phyloP scores from a whole-genome alignment of 2,888 invertebrate genomes.

The Lymantria monacha region DNA sequence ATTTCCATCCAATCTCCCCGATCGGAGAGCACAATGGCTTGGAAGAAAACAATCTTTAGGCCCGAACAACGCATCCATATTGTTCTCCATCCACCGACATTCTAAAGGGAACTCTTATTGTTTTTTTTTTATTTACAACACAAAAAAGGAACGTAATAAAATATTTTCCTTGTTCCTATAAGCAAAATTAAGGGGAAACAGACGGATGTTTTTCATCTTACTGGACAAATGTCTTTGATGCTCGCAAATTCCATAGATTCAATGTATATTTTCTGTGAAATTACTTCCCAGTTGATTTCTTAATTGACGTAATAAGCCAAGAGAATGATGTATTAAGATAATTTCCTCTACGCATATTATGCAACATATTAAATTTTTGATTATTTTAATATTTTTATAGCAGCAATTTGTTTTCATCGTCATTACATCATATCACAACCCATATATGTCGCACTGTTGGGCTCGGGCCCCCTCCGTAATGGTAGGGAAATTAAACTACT shows the following conservation, averaged over 20 bases:
- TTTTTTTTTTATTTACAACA: constrained; percentile 48
- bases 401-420: no score
- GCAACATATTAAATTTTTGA: no score
- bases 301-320: no score
- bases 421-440: no score
- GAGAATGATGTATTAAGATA: no score
- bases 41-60: constrained; percentile 67
- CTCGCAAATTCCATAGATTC: background rate
- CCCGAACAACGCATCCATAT: constrained; percentile 43
- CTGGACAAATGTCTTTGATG: background rate
- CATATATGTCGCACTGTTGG: no score
- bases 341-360: no score
- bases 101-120: constrained; percentile 21
- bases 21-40: constrained; percentile 56
- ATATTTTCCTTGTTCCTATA: constrained; percentile 26
- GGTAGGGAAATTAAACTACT: no score
- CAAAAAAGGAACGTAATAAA: constrained; percentile 30
- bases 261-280: background rate
- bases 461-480: no score
- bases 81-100: constrained; percentile 26
- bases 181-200: constrained; percentile 29
- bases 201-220: constrained; percentile 22
- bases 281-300: background rate
- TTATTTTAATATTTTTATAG: no score
- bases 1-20: constrained; percentile 56